phyloP scores from a whole-genome alignment of 2,888 invertebrate genomes.

The Oligia fasciuncula region DNA sequence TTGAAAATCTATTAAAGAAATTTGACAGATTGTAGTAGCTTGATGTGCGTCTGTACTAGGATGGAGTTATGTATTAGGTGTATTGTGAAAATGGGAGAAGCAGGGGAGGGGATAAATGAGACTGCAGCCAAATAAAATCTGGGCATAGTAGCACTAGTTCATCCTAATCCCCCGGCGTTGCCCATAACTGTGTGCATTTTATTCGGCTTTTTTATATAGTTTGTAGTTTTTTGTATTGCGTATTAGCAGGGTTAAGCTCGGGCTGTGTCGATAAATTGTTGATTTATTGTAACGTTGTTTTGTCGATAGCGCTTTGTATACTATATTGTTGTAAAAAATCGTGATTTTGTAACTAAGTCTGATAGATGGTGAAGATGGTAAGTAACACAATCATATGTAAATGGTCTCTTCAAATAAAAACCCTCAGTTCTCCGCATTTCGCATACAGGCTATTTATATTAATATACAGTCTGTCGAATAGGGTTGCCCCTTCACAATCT shows the following conservation, averaged over 20 bases:
- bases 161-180: slow-evolving; percentile 1
- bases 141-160: background rate
- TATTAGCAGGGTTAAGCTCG: slow-evolving; percentile 59
- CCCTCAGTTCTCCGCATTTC: background rate
- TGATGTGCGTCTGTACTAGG: background rate
- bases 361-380: background rate
- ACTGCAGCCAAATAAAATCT: slow-evolving; percentile 5
- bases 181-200: slow-evolving; percentile 61
- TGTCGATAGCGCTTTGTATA: slow-evolving; percentile 51
- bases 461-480: background rate
- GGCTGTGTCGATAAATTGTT: slow-evolving; percentile 71
- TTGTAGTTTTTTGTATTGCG: slow-evolving; percentile 59
- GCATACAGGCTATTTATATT: background rate
- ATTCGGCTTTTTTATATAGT: slow-evolving; percentile 59
- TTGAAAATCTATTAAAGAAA: too few species aligned
- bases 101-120: background rate
- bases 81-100: slow-evolving; percentile 26
- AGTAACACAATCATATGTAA: too few species aligned
- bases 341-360: slow-evolving; percentile 52
- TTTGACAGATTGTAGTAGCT: too few species aligned
- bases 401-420: background rate
- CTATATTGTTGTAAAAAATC: slow-evolving; percentile 52
- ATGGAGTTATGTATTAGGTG: slow-evolving; percentile 37
- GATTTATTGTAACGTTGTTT: slow-evolving; percentile 57
- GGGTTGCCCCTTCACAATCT: background rate